Conservation (phyloP, 2,113 vertebrate species). For the Erythrocercus mccallii region DNA sequence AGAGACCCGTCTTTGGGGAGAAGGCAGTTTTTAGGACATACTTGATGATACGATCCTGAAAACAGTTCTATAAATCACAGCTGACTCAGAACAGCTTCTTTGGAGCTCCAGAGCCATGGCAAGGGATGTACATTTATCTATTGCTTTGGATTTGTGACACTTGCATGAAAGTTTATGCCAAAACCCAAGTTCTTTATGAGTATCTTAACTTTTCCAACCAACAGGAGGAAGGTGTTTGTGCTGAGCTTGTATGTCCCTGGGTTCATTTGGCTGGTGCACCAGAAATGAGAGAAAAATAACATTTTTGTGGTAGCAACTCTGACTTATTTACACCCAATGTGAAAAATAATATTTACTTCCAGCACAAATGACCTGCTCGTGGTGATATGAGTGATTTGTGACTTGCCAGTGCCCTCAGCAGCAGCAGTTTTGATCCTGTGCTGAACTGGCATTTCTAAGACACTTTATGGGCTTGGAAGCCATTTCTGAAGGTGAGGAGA, state of each 20-base stretch:
- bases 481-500: neutral
- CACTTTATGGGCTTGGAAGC: neutral
- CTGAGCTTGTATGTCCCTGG: neutral
- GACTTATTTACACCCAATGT: neutral
- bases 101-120: neutral
- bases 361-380: neutral
- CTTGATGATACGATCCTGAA: neutral
- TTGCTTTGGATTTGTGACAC: neutral
- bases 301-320: neutral
- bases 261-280: neutral
- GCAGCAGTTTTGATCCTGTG: neutral
- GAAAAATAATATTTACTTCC: neutral
- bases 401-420: neutral
- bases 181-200: neutral
- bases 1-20: neutral
- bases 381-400: accelerated
- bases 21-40: neutral
- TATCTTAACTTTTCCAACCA: neutral
- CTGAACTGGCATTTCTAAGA: neutral
- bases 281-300: neutral
- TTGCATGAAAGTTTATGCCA: neutral
- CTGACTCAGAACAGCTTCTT: neutral
- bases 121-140: neutral
- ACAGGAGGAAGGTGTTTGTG: neutral
- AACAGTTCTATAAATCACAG: slow-evolving; percentile 3